Percentiles rank a stretch among this genome's conserved stretches.
phyloP scores from a whole-genome alignment of 2,888 invertebrate genomes.

The Eumacrocentrus americanus region DNA sequence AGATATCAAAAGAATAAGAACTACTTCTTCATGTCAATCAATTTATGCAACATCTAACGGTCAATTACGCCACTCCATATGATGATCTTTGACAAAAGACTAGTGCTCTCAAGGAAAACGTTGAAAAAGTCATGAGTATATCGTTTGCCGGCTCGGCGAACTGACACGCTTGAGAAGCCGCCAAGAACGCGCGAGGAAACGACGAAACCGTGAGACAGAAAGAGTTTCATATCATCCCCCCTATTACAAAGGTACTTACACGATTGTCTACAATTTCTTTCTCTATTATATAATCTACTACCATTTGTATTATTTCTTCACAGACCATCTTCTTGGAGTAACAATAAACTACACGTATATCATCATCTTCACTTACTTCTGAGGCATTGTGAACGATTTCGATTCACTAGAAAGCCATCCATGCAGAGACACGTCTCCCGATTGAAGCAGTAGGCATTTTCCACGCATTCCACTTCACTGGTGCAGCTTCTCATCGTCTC shows the following conservation, averaged over 20 bases:
- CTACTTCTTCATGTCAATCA: too few species aligned
- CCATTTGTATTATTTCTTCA: not conserved
- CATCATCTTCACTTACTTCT: constrained; percentile 47
- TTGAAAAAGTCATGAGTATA: not conserved
- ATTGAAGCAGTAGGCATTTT: constrained; percentile 50
- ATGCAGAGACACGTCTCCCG: constrained; percentile 59
- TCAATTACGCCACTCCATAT: too few species aligned
- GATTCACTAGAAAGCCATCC: constrained; percentile 55
- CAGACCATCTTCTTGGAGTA: not conserved
- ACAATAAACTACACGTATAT: not conserved
- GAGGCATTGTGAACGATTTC: constrained; percentile 59
- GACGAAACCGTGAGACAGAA: constrained; percentile 35
- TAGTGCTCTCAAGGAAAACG: not conserved
- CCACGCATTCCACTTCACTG: constrained; percentile 48
- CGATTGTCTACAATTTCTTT: too few species aligned
- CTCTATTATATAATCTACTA: too few species aligned
- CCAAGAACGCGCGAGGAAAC: constrained; percentile 6
- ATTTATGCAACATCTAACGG: too few species aligned
- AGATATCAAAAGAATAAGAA: not conserved
- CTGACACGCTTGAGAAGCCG: constrained; percentile 36
- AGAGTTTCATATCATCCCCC: not conserved
- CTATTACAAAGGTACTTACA: not conserved
- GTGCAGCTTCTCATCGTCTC: constrained; percentile 45
- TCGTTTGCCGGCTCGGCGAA: constrained; percentile 36
- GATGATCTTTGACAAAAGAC: not conserved